These are phyloP conservation scores for Venusia cambrica DNA, from an alignment of 2,888 invertebrate species.

Conservation along the genomic window DNA sequence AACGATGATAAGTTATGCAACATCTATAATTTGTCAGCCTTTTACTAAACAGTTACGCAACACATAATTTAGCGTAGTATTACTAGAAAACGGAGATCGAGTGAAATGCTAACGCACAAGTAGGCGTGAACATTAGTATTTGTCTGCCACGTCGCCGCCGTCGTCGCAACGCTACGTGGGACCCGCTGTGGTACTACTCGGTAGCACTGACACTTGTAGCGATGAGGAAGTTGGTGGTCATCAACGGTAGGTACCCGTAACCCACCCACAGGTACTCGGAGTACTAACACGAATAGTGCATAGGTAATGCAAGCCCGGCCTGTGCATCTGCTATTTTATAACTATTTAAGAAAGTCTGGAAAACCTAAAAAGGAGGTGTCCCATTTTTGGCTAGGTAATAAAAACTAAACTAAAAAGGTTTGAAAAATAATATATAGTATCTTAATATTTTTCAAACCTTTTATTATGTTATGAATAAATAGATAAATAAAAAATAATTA, in stretches of 20 bases:
- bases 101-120: conserved; percentile 52
- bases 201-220: conserved; percentile 16
- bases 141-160: conserved; percentile 48
- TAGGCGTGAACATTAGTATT: conserved; percentile 58
- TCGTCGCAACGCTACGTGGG: conserved; percentile 27
- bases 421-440: no score
- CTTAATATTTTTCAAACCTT: no score
- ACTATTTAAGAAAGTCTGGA: no score
- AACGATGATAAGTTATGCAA: conserved; percentile 29
- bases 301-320: no score
- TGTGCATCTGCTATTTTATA: no score
- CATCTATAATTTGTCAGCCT: conserved; percentile 30
- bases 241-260: conserved; percentile 1
- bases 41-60: conserved; percentile 48
- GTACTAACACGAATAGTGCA: no score
- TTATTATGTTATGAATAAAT: no score
- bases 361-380: no score
- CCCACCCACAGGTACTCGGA: no score
- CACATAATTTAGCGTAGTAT: conserved; percentile 47
- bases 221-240: conserved; percentile 14
- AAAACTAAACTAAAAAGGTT: no score
- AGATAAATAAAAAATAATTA: no score
- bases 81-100: conserved; percentile 51
- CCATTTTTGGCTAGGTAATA: no score
- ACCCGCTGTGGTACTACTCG: conserved; percentile 9